Conservation (phyloP, 2,888 invertebrate genomes). For the Matsumyia berberina region DNA sequence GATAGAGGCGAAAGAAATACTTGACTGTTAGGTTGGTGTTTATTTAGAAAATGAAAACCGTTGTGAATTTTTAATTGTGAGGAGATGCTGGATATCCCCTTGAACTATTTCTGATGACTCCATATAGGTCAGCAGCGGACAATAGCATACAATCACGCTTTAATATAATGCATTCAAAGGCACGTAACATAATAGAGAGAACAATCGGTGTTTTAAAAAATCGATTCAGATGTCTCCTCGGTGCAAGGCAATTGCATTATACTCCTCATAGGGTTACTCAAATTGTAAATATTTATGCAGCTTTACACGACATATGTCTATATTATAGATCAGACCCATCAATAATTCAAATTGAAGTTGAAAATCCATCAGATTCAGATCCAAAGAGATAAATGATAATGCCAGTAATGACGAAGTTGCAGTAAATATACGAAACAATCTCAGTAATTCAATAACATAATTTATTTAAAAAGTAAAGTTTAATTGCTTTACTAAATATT, state of each 20-base stretch:
- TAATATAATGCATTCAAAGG: slow-evolving; percentile 16
- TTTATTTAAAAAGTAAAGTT: neutral
- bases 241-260: slow-evolving; percentile 38
- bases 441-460: neutral
- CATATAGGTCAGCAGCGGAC: too few species aligned
- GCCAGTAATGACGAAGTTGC: too few species aligned
- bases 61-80: neutral
- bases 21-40: neutral
- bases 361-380: neutral
- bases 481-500: neutral
- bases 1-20: slow-evolving; percentile 14
- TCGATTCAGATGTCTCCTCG: slow-evolving; percentile 40
- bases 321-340: slow-evolving; percentile 1
- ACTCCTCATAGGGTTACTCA: slow-evolving; percentile 26
- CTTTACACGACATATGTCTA: slow-evolving; percentile 49
- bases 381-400: too few species aligned
- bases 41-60: too few species aligned
- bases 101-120: too few species aligned
- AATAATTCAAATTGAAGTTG: neutral
- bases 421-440: neutral
- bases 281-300: slow-evolving; percentile 28
- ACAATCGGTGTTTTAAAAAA: slow-evolving; percentile 39
- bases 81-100: too few species aligned
- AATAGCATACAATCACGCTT: neutral
- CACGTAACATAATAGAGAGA: slow-evolving; percentile 24